Evolutionary conservation across 2,113 vertebrate genomes (phyloP), one percentile per base, ranked within the genome.

Genomic region (Donacobius atricapilla): DNA sequence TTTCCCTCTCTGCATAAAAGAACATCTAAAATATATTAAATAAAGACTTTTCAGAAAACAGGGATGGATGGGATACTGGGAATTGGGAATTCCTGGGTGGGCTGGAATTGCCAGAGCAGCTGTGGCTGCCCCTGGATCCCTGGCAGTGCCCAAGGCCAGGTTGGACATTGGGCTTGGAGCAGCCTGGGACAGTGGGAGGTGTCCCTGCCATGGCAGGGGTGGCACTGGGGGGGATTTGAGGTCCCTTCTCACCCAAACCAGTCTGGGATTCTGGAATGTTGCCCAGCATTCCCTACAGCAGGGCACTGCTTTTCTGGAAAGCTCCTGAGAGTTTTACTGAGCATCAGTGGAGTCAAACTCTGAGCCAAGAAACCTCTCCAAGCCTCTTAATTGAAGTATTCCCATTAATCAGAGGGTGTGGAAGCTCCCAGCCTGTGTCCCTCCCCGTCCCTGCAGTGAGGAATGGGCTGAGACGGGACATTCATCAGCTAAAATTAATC

Each of bases 191-290:
- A 39, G 65, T 56, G 57, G 65, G 31, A 79, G 40, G 48, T 25
- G 65, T 56, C 57, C 56, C 57, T 79, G 54, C 54, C n/a, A 11
- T 24, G 37, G 33, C 33, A n/a, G 27, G 45, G 37, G 1, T 39
- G 73, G 54, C 0, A 5, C 2, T 10, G 33, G 54, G 0, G 1
- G 23, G 30, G 16, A 4, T 87, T 27, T 47, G 0, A 12, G 24
- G 6, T 40, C 20, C 22, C 2, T 53, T 11, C 7, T 3, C 0
- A 31, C 16, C 40, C 40, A 47, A 70, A 8, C 8, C 33, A 24
- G 0, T 15, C 39, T 1, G 2, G 33, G 18, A 33, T 33, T 54
- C 66, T n/a, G 20, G 7, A 9, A 6, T 17, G 8, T 8, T 17
- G 23, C 47, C 64, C 15, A 45, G 33, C 1, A 1, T 18, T 44